phyloP scores from a whole-genome alignment of 1,140 invertebrate species.

The Bombyx mandarina region DNA sequence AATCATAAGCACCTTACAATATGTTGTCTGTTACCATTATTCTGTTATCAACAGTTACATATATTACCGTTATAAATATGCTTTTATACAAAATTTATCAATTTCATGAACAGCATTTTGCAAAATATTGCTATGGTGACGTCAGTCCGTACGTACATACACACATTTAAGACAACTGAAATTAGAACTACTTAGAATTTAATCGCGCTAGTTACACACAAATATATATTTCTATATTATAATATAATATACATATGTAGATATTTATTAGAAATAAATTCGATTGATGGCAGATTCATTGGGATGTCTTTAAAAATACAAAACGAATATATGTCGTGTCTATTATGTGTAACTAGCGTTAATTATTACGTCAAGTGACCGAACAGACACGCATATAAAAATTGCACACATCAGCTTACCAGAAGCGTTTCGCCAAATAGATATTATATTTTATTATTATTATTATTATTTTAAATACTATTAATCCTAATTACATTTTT shows the following conservation, averaged over 20 bases:
- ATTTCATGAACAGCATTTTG: slow-evolving; percentile 55
- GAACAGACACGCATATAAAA: slow-evolving; percentile 13
- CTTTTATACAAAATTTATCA: slow-evolving; percentile 69
- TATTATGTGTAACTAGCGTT: slow-evolving; percentile 2
- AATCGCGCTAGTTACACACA: too few species aligned
- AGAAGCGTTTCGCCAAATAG: slow-evolving; percentile 29
- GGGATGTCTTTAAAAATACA: too few species aligned
- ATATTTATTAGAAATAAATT: too few species aligned
- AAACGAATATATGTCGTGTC: neutral
- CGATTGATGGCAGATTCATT: too few species aligned
- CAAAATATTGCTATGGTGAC: slow-evolving; percentile 47
- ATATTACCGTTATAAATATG: slow-evolving; percentile 67
- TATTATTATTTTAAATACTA: neutral
- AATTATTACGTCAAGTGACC: slow-evolving; percentile 11
- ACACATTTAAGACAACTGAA: too few species aligned
- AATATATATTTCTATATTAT: too few species aligned
- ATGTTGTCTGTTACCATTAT: slow-evolving; percentile 67
- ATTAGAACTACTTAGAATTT: too few species aligned
- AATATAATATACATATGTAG: too few species aligned
- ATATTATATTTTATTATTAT: slow-evolving; percentile 8
- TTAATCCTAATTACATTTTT: neutral
- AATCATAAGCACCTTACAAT: slow-evolving; percentile 70
- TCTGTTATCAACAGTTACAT: slow-evolving; percentile 57
- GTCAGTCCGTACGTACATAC: slow-evolving; percentile 23
- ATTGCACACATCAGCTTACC: slow-evolving; percentile 27